Evolutionary conservation across 2,113 vertebrate genomes (phyloP), one percentile per base, ranked within the genome.

Genomic region (Dromas ardeola): DNA sequence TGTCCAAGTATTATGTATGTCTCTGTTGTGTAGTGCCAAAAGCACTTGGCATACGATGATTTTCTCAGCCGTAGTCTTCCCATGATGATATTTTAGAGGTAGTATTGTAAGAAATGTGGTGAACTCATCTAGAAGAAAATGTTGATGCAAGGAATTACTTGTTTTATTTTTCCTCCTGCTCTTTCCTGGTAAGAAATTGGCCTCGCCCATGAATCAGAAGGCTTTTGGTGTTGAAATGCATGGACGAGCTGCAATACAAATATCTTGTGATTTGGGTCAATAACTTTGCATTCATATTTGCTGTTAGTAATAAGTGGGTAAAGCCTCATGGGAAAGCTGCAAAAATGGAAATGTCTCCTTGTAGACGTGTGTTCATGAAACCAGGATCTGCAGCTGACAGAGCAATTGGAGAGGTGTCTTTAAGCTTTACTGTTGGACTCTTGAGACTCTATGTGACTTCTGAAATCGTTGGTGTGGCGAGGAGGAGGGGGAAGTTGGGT

Each of bases 221-320:
- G 59, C 29, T 94, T 89, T 92, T 90, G 92, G 89, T 93, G 90
- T 92, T 91, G 93, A 97, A 93, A 97, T 87, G 90, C 86, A 79
- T 78, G 92, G 87, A 95, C 90, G 77, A 92, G 32, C 91, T 93
- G 87, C 95, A 96, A 95, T 94, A 95, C 94, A 96, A 97, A 95
- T 92, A 96, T 94, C 93, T 90, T 79, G 91, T 95, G 97, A 95
- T 97, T 89, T 96, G 97, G 97, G 97, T 97, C 96, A 97, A 87
- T 96, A 97, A 95, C 92, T 98, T 97, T 97, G 97, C 96, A 98
- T 97, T 97, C 97, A 97, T 97, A 97, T 98, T 97, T 97, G 96
- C 95, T 8, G 38, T 96, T 94, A 92, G 97, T 95, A 96, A 94
- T 97, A 96, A 97, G 92, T 87, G 96, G 67, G 83, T 94, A 92